Evolutionary conservation across 2,888 invertebrate species (phyloP).

Genomic region (Leptinotarsa peninsularis): DNA sequence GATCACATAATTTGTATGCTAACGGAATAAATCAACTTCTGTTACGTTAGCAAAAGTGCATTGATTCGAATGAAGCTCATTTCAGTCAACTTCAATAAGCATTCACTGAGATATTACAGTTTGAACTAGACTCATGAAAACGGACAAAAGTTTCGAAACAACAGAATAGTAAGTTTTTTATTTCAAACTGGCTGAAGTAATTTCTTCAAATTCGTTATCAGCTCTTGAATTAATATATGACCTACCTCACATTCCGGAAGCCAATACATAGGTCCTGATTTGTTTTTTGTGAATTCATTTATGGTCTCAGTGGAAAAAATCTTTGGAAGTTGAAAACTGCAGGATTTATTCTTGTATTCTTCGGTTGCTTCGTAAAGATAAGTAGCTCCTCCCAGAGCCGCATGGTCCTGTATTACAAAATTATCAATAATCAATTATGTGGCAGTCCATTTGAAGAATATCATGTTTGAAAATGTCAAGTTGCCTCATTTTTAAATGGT

Average conservation of each 20-base stretch:
- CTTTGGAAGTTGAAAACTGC: slow-evolving; percentile 78
- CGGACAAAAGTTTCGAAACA: too few species aligned
- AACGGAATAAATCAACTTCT: too few species aligned
- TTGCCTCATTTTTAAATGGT: too few species aligned
- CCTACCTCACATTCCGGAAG: slow-evolving; percentile 81
- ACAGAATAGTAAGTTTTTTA: too few species aligned
- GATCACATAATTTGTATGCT: too few species aligned
- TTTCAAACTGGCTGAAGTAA: too few species aligned
- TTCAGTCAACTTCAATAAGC: too few species aligned
- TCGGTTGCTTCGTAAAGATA: slow-evolving; percentile 77
- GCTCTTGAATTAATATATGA: background rate
- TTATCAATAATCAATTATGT: background rate
- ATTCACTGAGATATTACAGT: too few species aligned
- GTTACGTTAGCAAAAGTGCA: too few species aligned
- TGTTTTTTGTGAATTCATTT: slow-evolving; percentile 72
- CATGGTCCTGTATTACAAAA: slow-evolving; percentile 80
- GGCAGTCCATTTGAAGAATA: background rate
- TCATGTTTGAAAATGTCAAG: background rate
- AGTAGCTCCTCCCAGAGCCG: slow-evolving; percentile 82
- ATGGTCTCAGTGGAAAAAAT: slow-evolving; percentile 73
- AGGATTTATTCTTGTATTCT: slow-evolving; percentile 64
- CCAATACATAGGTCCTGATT: slow-evolving; percentile 77
- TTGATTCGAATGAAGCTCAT: too few species aligned
- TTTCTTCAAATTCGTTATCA: too few species aligned
- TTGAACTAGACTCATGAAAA: too few species aligned